phyloP scores from a whole-genome alignment of 2,113 vertebrate genomes.

The Columba janthina region DNA sequence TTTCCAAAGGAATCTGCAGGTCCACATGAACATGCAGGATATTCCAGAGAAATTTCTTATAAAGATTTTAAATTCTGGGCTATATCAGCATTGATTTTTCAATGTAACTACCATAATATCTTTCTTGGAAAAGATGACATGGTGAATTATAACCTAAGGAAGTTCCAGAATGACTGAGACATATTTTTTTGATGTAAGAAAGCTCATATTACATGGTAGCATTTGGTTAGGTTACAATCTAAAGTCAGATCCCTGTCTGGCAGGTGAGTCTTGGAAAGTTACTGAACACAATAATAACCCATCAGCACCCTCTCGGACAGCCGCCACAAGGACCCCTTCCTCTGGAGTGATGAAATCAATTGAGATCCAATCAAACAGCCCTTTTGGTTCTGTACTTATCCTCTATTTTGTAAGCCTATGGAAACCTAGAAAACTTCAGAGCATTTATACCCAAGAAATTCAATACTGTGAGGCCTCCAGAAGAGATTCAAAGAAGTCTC shows the following conservation, averaged over 20 bases:
- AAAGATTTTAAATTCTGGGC: background rate
- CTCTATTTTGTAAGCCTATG: background rate
- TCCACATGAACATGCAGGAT: fast-evolving
- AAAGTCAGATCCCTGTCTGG: background rate
- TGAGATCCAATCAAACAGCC: background rate
- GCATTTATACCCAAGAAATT: background rate
- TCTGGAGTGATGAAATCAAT: background rate
- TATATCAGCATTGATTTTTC: background rate
- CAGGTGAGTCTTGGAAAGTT: background rate
- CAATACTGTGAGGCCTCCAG: background rate
- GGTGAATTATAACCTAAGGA: background rate
- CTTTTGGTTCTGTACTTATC: background rate
- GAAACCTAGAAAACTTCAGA: background rate
- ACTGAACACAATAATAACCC: background rate
- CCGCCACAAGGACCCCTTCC: background rate
- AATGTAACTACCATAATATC: background rate
- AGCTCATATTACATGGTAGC: fast-evolving
- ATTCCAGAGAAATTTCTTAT: background rate
- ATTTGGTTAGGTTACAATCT: background rate
- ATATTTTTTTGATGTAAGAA: background rate
- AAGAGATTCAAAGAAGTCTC: background rate
- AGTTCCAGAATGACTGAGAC: background rate
- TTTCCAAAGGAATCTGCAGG: background rate
- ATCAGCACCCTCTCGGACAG: background rate
- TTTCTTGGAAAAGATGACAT: background rate